phyloP scores from a whole-genome alignment of 2,113 vertebrate genomes.

The Ceratotherium simum region DNA sequence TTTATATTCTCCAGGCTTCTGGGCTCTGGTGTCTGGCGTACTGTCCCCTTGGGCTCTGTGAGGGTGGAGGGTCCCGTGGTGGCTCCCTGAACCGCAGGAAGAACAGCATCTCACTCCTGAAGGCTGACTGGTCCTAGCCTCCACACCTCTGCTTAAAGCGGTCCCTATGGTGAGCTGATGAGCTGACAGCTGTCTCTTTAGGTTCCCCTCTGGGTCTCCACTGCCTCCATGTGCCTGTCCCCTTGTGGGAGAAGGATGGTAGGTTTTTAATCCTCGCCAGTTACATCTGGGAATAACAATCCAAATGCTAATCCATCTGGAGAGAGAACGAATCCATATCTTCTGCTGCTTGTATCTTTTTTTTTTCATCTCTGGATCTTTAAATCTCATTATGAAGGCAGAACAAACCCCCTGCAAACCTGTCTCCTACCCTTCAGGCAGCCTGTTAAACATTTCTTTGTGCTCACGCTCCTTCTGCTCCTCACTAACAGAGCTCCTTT shows the following conservation, averaged over 20 bases:
- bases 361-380: constrained; percentile 74
- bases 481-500: constrained; percentile 45
- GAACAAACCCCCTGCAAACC: constrained; percentile 59
- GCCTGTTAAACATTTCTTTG: constrained; percentile 68
- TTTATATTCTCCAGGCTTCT: neutral
- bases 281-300: constrained; percentile 69
- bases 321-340: constrained; percentile 62
- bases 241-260: neutral
- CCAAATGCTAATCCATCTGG: constrained; percentile 67
- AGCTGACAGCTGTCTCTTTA: constrained; percentile 45
- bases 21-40: neutral
- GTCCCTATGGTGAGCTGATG: neutral
- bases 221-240: neutral
- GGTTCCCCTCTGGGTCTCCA: neutral
- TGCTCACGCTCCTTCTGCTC: constrained; percentile 42
- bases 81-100: neutral
- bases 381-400: constrained; percentile 73
- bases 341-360: constrained; percentile 64
- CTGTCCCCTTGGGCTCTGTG: neutral
- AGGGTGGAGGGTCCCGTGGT: neutral
- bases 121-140: neutral
- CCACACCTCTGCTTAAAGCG: neutral
- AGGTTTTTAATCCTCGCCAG: constrained; percentile 60
- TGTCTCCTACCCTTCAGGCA: constrained; percentile 56
- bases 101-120: neutral